A percentile compares a stretch with the other conserved stretches of the same genome.
phyloP scores from a whole-genome alignment of 2,888 invertebrate species.

The Trichogramma dendrolimi region DNA sequence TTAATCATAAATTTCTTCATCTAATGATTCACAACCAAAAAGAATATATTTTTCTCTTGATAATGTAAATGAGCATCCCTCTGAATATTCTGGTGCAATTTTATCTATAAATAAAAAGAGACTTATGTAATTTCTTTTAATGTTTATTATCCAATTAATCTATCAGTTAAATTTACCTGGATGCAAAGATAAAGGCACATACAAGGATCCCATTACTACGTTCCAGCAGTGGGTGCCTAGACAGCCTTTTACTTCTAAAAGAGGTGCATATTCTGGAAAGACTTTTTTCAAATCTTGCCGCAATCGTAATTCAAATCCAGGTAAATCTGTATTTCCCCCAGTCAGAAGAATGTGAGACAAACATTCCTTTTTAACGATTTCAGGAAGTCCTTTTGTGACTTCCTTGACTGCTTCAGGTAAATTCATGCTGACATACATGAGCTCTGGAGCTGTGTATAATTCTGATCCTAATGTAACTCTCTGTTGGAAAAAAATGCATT shows the following conservation, averaged over 20 bases:
- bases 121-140: not conserved
- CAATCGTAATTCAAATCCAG: conserved; percentile 48
- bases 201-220: conserved; percentile 51
- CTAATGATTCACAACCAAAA: conserved; percentile 50
- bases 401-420: conserved; percentile 50
- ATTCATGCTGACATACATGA: conserved; percentile 50
- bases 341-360: conserved; percentile 51
- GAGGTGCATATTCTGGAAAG: conserved; percentile 47
- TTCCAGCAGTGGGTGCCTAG: conserved; percentile 51
- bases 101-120: conserved; percentile 39
- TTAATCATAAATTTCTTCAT: conserved; percentile 29
- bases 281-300: conserved; percentile 47
- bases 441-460: conserved; percentile 50
- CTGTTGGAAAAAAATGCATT: conserved; percentile 34
- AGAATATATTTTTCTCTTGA: conserved; percentile 52
- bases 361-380: conserved; percentile 46
- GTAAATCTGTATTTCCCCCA: conserved; percentile 51
- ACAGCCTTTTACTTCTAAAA: conserved; percentile 48
- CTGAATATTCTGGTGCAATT: conserved; percentile 47
- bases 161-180: conserved; percentile 38
- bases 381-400: conserved; percentile 45
- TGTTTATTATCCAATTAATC: not conserved
- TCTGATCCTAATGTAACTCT: conserved; percentile 50
- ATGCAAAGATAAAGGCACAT: conserved; percentile 49
- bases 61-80: conserved; percentile 51